Evolutionary conservation across 2,113 vertebrate genomes (phyloP), one percentile per base, ranked within the genome.

Genomic region (Lophochroa leadbeateri): DNA sequence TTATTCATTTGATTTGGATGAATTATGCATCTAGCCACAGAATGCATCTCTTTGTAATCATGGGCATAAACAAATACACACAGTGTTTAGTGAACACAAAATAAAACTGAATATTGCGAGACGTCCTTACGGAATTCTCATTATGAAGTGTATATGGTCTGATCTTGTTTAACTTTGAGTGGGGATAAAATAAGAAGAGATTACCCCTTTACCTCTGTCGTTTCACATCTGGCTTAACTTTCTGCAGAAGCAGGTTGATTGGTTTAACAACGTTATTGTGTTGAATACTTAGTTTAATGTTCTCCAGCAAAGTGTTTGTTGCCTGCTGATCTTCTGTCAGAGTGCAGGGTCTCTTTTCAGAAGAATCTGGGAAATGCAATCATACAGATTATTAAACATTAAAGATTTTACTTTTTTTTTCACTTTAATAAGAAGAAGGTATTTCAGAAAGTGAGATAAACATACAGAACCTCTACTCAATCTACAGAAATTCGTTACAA

Each of bases 181-280:
- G 13, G 35, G 16, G 5, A 65, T 27, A 28, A 90, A 82, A 61
- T 17, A 70, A 63, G 50, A 96, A 67, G 12, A 69, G 27, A 70
- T 11, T 18, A 87, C 2, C 31, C 53, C 28, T 95, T 96, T 91
- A 99, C 99, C 99, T 99, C 90, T 99, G 99, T 52, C 99, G 97
- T 92, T 99, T 99, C 60, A 95, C 84, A 46, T 98, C 98, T 44
- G 98, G 98, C 10, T 97, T 96, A 91, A 98, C 68, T 57, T 98
- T 97, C 97, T 99, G 97, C 57, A 99, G 94, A 31, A 99, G 97
- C 64, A 99, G 96, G 94, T 97, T 98, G 95, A 99, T 99, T 0
- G 99, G 99, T 46, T 98, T 98, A n/a, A 98, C 98, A 43, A 99
- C 98, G 24, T 99, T 98, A 52, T 99, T 99, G 92, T 98, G 98